Conservation (phyloP, 2,797 vertebrate genomes). For the Erethizon dorsatum region DNA sequence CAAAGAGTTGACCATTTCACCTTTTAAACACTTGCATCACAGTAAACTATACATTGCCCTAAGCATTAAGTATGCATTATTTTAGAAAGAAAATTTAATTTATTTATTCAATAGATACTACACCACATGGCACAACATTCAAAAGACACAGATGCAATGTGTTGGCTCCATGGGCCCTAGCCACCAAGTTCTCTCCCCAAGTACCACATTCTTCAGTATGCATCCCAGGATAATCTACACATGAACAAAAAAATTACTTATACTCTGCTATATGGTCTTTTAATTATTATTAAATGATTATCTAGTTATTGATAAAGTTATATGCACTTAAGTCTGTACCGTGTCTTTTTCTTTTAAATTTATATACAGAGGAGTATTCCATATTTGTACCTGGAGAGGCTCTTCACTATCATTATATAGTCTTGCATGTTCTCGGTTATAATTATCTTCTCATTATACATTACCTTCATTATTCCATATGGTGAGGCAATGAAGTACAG, state of each 20-base stretch:
- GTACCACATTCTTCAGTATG: neutral
- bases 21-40: neutral
- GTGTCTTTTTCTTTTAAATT: neutral
- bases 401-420: neutral
- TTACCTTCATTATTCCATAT: neutral
- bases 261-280: neutral
- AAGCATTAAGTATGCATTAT: neutral
- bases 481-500: neutral
- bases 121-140: neutral
- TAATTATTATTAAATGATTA: neutral
- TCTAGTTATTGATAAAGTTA: neutral
- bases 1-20: neutral
- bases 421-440: neutral
- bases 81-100: neutral
- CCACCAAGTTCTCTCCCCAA: neutral
- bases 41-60: neutral
- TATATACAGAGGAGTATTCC: neutral
- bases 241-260: neutral
- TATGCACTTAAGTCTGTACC: neutral
- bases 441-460: neutral
- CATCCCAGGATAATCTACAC: neutral
- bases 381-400: neutral
- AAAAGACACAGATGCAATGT: too few relatives aligned
- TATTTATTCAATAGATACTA: neutral
- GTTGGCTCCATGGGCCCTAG: too few relatives aligned